Percentiles rank a stretch among this genome's conserved stretches.
phyloP scores from a whole-genome alignment of 2,888 invertebrate species.

The Cosmorhoe ocellata region DNA sequence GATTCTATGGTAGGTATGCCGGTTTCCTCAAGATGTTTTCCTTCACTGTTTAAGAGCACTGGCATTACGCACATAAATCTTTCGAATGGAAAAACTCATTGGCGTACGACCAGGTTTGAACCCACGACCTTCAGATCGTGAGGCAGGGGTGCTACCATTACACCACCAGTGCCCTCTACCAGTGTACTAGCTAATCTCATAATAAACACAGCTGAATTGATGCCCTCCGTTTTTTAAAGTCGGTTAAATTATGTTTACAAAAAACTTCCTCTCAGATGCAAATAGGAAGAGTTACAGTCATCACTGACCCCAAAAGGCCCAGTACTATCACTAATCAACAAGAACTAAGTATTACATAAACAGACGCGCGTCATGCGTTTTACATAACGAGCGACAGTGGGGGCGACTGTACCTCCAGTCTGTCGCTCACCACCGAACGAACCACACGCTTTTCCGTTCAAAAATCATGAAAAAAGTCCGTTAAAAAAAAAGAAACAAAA shows the following conservation, averaged over 20 bases:
- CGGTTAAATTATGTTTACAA: not conserved
- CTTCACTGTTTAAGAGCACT: too few relatives aligned
- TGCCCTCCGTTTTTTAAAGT: too few relatives aligned
- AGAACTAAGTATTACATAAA: conserved; percentile 48
- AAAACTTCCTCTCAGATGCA: conserved; percentile 15
- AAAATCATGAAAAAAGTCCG: conserved; percentile 45
- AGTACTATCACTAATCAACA: conserved; percentile 52
- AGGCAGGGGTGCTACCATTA: too few relatives aligned
- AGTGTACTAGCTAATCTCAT: too few relatives aligned
- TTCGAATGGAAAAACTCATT: too few relatives aligned
- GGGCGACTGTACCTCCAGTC: conserved; percentile 34
- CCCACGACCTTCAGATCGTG: too few relatives aligned
- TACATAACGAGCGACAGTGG: conserved; percentile 46
- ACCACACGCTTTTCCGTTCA: conserved; percentile 37
- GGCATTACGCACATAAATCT: too few relatives aligned
- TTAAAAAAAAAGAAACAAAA: conserved; percentile 31
- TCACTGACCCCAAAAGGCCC: conserved; percentile 44
- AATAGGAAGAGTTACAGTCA: conserved; percentile 29
- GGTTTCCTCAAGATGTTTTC: too few relatives aligned
- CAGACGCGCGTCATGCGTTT: conserved; percentile 50
- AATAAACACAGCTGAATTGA: too few relatives aligned
- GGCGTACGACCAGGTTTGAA: too few relatives aligned
- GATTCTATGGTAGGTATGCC: too few relatives aligned
- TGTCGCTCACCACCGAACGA: conserved; percentile 35
- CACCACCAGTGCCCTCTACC: too few relatives aligned